Percentiles rank a stretch among this genome's conserved stretches.
These are phyloP conservation scores for Pelosia muscerda DNA, from an alignment of 2,888 invertebrate species.

Conservation along the genomic window DNA sequence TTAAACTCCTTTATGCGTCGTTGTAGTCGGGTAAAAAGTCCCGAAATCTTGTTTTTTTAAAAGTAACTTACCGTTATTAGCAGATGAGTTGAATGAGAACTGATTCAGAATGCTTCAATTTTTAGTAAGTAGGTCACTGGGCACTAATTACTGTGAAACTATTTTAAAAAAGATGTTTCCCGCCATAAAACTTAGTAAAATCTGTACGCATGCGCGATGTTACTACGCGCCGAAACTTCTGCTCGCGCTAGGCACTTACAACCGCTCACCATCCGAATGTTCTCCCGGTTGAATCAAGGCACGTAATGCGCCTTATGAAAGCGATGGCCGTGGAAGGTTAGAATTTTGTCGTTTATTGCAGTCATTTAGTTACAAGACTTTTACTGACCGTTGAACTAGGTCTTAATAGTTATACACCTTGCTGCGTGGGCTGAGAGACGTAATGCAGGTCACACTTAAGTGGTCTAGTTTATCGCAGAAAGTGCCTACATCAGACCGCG, in stretches of 20 bases:
- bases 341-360: slow-evolving; percentile 47
- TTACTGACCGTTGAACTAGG: slow-evolving; percentile 38
- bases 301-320: slow-evolving; percentile 76
- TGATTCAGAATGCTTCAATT: background rate
- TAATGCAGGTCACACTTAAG: slow-evolving; percentile 30
- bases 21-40: background rate
- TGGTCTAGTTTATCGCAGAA: slow-evolving; percentile 36
- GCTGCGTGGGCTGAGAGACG: slow-evolving; percentile 25
- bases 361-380: slow-evolving; percentile 31
- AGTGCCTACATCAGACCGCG: slow-evolving; percentile 36
- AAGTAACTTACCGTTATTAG: slow-evolving; percentile 35
- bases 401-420: slow-evolving; percentile 22
- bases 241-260: slow-evolving; percentile 54
- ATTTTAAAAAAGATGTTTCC: slow-evolving; percentile 51
- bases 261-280: slow-evolving; percentile 69
- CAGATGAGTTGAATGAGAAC: background rate
- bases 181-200: slow-evolving; percentile 58
- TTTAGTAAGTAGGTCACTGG: slow-evolving; percentile 22
- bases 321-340: slow-evolving; percentile 70
- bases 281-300: slow-evolving; percentile 68
- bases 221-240: slow-evolving; percentile 73
- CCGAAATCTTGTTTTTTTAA: background rate
- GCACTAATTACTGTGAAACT: slow-evolving; percentile 25
- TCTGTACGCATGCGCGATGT: slow-evolving; percentile 71
- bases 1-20: no score